Conservation (phyloP, 2,797 vertebrate species). For the Phyllotis vaccarum region DNA sequence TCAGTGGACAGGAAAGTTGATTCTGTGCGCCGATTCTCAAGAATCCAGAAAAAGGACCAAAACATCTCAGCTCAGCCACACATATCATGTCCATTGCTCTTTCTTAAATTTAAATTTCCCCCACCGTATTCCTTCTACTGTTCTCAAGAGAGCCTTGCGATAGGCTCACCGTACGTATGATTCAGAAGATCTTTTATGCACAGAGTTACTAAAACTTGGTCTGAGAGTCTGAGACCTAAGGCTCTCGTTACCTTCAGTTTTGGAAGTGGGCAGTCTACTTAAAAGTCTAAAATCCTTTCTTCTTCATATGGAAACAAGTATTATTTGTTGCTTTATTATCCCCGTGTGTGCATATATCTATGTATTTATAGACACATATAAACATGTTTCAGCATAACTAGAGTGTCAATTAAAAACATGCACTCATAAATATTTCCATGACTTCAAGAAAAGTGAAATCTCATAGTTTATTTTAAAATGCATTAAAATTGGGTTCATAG, state of each 20-base stretch:
- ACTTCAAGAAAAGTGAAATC: conserved; percentile 24
- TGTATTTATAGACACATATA: neutral
- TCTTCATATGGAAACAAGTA: neutral
- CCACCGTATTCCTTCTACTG: neutral
- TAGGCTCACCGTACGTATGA: neutral
- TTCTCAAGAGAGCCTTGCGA: neutral
- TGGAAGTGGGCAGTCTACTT: neutral
- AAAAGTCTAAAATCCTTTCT: neutral
- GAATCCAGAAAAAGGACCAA: neutral
- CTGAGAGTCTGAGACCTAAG: neutral
- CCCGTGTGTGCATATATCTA: neutral
- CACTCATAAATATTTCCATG: conserved; percentile 17
- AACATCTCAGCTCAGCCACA: neutral
- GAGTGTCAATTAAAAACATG: neutral
- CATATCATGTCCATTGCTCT: neutral
- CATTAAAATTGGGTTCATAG: neutral
- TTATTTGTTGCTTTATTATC: conserved; percentile 16
- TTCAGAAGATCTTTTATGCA: neutral
- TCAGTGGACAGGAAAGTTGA: neutral
- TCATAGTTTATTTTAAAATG: conserved; percentile 13
- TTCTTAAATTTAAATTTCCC: neutral
- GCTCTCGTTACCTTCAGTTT: neutral
- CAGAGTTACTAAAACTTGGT: neutral
- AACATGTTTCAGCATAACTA: neutral
- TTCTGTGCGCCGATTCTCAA: neutral